Evolutionary conservation across 2,888 invertebrate species (phyloP).

Genomic region (Drosophila stalkeri): DNA sequence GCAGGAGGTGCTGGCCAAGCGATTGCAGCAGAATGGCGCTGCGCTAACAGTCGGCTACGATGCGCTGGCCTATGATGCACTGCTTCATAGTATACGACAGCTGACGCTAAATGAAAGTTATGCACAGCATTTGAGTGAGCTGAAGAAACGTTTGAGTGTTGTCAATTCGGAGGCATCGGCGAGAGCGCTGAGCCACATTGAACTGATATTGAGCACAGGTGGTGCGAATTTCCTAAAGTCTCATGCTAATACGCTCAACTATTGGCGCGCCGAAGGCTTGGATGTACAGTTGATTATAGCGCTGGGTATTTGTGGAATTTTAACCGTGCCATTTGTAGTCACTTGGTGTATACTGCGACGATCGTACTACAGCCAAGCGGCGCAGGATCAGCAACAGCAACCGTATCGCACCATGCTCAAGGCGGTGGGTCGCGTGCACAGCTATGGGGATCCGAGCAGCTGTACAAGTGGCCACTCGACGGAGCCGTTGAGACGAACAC

Average conservation of each 20-base stretch:
- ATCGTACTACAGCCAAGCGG: slow-evolving; percentile 75
- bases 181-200: slow-evolving; percentile 82
- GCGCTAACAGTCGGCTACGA: slow-evolving; percentile 83
- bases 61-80: slow-evolving; percentile 83
- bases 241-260: slow-evolving; percentile 81
- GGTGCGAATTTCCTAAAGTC: slow-evolving; percentile 83
- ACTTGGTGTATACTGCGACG: slow-evolving; percentile 82
- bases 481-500: slow-evolving; percentile 59
- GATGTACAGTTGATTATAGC: slow-evolving; percentile 83
- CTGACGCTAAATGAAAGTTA: slow-evolving; percentile 83
- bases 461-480: slow-evolving; percentile 25
- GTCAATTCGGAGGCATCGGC: slow-evolving; percentile 68
- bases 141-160: slow-evolving; percentile 65
- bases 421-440: slow-evolving; percentile 56
- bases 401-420: slow-evolving; percentile 55
- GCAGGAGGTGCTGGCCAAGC: slow-evolving; percentile 86
- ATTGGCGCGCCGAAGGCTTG: slow-evolving; percentile 81
- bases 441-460: slow-evolving; percentile 57
- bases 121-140: slow-evolving; percentile 50
- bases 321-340: slow-evolving; percentile 83
- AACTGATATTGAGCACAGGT: slow-evolving; percentile 80
- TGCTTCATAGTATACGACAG: slow-evolving; percentile 83
- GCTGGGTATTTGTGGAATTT: slow-evolving; percentile 77
- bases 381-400: slow-evolving; percentile 39
- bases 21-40: slow-evolving; percentile 84